Percentiles rank a stretch among this genome's conserved stretches.
Evolutionary conservation across 2,797 vertebrate species (phyloP).

Genomic region (Peromyscus eremicus): DNA sequence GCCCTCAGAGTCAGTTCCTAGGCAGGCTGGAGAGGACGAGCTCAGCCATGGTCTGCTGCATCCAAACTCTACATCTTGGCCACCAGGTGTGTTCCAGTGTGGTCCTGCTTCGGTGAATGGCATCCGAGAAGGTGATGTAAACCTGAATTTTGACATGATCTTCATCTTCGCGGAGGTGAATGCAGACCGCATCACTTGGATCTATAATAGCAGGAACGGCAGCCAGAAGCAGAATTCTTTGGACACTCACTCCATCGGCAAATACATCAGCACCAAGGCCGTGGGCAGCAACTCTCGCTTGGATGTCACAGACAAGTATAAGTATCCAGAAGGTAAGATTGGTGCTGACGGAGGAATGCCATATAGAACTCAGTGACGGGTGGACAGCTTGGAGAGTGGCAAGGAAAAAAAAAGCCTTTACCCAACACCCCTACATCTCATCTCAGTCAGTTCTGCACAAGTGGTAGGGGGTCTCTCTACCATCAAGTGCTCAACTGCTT

Average conservation of each 20-base stretch:
- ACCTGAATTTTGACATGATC: slow-evolving; percentile 85
- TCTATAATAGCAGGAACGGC: not conserved
- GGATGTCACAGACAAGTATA: slow-evolving; percentile 95
- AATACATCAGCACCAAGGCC: slow-evolving; percentile 95
- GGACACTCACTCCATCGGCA: slow-evolving; percentile 87
- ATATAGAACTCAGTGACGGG: accelerated
- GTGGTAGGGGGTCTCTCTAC: not conserved
- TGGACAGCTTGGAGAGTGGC: not conserved
- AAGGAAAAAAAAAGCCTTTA: not conserved
- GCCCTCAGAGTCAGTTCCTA: not conserved
- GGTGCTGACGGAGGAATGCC: accelerated
- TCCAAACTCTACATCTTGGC: not conserved
- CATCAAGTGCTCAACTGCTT: not conserved
- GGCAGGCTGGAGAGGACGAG: not conserved
- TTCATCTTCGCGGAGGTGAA: slow-evolving; percentile 90
- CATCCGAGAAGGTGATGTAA: slow-evolving; percentile 88
- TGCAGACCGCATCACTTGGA: slow-evolving; percentile 89
- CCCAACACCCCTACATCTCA: accelerated
- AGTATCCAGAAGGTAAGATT: slow-evolving; percentile 94
- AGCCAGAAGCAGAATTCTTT: slow-evolving; percentile 75
- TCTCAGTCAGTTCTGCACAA: not conserved
- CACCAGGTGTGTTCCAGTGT: slow-evolving; percentile 89
- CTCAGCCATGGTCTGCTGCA: not conserved
- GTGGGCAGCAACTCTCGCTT: slow-evolving; percentile 91
- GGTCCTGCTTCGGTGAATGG: slow-evolving; percentile 87